Evolutionary conservation across 2,113 vertebrate species (phyloP).

Genomic region (Chelonoidis abingdonii): DNA sequence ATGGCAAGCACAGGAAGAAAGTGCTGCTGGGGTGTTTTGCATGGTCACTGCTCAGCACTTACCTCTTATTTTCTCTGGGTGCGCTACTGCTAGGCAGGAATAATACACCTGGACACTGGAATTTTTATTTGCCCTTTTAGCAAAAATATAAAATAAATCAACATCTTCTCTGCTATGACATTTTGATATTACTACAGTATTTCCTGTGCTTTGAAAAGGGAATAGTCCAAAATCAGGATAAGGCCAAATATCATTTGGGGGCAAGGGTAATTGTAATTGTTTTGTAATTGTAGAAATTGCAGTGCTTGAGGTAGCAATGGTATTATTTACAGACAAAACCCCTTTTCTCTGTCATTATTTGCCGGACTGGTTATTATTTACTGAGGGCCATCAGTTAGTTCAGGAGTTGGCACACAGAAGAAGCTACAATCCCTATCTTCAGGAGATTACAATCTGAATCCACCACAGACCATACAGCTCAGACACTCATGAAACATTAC

Average conservation of each 20-base stretch:
- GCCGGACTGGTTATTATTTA: constrained; percentile 3
- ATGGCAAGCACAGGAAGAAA: neutral
- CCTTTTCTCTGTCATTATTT: neutral
- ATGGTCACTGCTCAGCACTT: neutral
- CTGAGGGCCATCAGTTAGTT: neutral
- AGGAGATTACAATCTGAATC: neutral
- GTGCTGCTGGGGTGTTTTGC: neutral
- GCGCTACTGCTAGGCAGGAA: neutral
- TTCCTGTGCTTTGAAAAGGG: neutral
- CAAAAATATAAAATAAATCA: neutral
- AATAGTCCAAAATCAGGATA: neutral
- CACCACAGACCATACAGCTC: neutral
- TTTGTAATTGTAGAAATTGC: neutral
- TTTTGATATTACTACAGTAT: neutral
- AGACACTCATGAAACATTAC: neutral
- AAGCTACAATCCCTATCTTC: neutral
- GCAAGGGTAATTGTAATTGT: neutral
- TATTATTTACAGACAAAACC: neutral
- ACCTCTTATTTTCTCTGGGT: neutral
- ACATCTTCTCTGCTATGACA: neutral
- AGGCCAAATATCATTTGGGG: neutral
- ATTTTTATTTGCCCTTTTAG: neutral
- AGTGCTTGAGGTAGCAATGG: neutral
- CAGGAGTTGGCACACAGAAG: neutral
- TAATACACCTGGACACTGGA: neutral